These are phyloP conservation scores for Sebastes iracundus DNA, from an alignment of 2,797 vertebrate genomes.

Conservation along the genomic window DNA sequence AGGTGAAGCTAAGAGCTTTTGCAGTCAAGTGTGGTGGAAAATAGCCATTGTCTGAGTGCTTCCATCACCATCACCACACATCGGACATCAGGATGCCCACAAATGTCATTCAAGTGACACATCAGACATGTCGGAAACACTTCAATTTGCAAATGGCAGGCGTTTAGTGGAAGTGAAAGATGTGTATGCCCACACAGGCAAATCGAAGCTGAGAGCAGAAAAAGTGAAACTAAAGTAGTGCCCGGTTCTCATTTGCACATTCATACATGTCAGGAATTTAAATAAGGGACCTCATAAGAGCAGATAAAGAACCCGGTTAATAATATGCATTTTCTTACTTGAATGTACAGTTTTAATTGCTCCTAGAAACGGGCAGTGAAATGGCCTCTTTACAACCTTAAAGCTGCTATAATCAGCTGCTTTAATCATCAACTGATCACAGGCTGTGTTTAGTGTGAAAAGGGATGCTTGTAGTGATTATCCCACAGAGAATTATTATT, in stretches of 20 bases:
- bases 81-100: slow-evolving; percentile 47
- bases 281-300: background rate
- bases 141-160: slow-evolving; percentile 65
- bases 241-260: background rate
- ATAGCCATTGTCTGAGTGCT: slow-evolving; percentile 70
- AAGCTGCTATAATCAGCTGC: background rate
- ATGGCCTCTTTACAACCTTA: background rate
- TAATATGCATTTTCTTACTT: background rate
- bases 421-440: background rate
- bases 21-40: slow-evolving; percentile 72
- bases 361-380: background rate
- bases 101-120: slow-evolving; percentile 71
- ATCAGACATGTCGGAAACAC: slow-evolving; percentile 67
- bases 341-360: background rate
- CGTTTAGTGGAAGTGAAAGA: slow-evolving; percentile 39
- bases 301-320: background rate
- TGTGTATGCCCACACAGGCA: slow-evolving; percentile 3
- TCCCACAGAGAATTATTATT: background rate
- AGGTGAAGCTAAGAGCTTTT: slow-evolving; percentile 76
- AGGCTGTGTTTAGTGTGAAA: background rate
- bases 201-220: background rate
- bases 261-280: background rate
- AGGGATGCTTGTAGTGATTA: background rate
- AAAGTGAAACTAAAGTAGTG: slow-evolving; percentile 9
- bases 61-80: slow-evolving; percentile 56